phyloP scores from a whole-genome alignment of 2,113 vertebrate species.

The Pelecanus crispus region DNA sequence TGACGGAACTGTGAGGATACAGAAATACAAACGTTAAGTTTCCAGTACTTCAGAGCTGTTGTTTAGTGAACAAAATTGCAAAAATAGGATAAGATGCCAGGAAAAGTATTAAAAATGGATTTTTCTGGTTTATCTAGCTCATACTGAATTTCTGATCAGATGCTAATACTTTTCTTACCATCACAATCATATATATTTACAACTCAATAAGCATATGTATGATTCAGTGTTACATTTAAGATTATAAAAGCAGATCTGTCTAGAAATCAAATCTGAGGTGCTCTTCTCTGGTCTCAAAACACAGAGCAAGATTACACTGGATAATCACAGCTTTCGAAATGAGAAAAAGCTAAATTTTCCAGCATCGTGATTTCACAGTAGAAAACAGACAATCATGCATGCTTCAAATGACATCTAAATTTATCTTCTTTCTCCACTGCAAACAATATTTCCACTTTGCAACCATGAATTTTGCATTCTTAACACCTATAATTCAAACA shows the following conservation, averaged over 20 bases:
- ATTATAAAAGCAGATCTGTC: conserved; percentile 31
- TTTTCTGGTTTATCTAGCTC: conserved; percentile 6
- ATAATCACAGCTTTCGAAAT: conserved; percentile 56
- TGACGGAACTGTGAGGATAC: not conserved
- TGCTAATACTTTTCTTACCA: conserved; percentile 6
- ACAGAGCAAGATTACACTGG: conserved; percentile 28
- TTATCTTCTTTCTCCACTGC: conserved; percentile 40
- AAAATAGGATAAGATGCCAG: not conserved
- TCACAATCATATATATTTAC: conserved; percentile 40
- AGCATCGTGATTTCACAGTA: conserved; percentile 48
- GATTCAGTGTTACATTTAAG: conserved; percentile 43
- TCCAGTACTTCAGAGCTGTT: not conserved
- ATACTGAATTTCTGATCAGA: conserved; percentile 14
- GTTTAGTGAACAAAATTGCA: not conserved
- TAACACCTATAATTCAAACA: conserved; percentile 58
- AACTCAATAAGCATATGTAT: conserved; percentile 15
- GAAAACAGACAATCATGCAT: conserved; percentile 55
- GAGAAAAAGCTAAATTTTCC: conserved; percentile 56
- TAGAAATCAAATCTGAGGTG: conserved; percentile 36
- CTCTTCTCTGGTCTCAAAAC: conserved; percentile 39
- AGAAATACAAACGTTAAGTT: not conserved
- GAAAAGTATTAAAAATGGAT: conserved; percentile 19
- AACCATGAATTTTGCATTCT: conserved; percentile 50
- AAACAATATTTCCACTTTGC: conserved; percentile 57
- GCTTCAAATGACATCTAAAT: conserved; percentile 55